A percentile compares a stretch with the other conserved stretches of the same genome.
Evolutionary conservation across 2,888 invertebrate genomes (phyloP).

Genomic region (Mesorhabditis belari): DNA sequence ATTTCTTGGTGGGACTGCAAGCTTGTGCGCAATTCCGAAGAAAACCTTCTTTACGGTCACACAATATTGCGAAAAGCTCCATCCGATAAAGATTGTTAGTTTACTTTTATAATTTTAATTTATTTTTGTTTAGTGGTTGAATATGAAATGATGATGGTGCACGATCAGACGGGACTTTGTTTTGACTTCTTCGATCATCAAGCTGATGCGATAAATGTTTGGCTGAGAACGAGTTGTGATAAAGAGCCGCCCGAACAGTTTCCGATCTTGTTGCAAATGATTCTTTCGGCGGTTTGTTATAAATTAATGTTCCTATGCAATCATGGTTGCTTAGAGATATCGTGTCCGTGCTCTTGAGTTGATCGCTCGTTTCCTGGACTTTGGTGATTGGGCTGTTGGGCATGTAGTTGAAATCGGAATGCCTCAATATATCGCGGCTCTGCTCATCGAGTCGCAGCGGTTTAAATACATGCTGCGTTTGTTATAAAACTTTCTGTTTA

Average conservation of each 20-base stretch:
- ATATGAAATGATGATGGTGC: no score
- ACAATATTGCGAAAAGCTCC: no score
- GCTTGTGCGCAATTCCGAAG: no score
- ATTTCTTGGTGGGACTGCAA: not conserved
- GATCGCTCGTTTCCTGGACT: conserved; percentile 81
- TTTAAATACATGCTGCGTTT: not conserved
- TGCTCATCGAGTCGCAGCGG: conserved; percentile 60
- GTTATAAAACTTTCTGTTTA: conserved; percentile 1
- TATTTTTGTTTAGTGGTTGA: no score
- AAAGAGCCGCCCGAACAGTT: conserved; percentile 77
- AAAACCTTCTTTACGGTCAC: no score
- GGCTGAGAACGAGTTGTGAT: conserved; percentile 1
- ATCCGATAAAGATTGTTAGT: no score
- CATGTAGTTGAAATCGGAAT: conserved; percentile 85
- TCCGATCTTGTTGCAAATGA: conserved; percentile 86
- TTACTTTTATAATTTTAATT: no score
- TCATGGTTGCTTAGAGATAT: conserved; percentile 69
- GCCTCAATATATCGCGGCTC: conserved; percentile 87
- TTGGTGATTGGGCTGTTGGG: conserved; percentile 85
- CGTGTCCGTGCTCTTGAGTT: conserved; percentile 86
- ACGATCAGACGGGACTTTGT: no score
- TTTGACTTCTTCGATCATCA: not conserved
- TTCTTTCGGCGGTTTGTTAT: conserved; percentile 44
- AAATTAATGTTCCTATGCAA: not conserved
- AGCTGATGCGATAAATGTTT: not conserved